Evolutionary conservation across 2,797 vertebrate genomes (phyloP).

Genomic region (Cryptoprocta ferox): DNA sequence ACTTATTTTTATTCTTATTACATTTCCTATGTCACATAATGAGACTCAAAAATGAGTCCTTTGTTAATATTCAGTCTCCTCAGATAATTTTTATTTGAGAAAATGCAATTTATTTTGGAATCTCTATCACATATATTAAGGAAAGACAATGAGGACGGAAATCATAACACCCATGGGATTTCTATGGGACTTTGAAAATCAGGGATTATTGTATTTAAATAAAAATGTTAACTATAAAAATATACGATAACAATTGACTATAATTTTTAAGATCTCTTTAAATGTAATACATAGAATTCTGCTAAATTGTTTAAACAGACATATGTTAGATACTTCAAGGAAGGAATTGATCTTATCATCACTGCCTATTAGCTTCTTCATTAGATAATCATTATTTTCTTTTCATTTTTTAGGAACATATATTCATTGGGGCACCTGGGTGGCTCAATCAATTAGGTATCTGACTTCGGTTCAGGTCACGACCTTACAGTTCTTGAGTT

Average conservation of each 20-base stretch:
- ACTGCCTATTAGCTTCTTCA: conserved; percentile 26
- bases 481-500: no score
- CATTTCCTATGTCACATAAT: not conserved
- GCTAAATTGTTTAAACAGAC: not conserved
- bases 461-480: no score
- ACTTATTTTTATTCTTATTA: conserved; percentile 20
- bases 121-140: not conserved
- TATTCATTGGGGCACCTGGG: no score
- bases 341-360: not conserved
- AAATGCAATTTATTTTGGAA: conserved; percentile 7
- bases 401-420: no score
- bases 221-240: conserved; percentile 22
- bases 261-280: not conserved
- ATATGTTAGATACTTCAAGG: not conserved
- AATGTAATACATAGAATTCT: accelerated
- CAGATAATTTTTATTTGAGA: not conserved
- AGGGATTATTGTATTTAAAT: not conserved
- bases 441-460: no score
- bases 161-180: not conserved
- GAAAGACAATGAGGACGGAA: not conserved
- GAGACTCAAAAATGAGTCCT: not conserved
- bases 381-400: not conserved
- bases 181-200: conserved; percentile 13
- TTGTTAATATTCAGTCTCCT: conserved; percentile 7
- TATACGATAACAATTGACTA: not conserved